A percentile compares a stretch with the other conserved stretches of the same genome.
phyloP scores from a whole-genome alignment of 2,888 invertebrate species.

The Argynnis bischoffii region DNA sequence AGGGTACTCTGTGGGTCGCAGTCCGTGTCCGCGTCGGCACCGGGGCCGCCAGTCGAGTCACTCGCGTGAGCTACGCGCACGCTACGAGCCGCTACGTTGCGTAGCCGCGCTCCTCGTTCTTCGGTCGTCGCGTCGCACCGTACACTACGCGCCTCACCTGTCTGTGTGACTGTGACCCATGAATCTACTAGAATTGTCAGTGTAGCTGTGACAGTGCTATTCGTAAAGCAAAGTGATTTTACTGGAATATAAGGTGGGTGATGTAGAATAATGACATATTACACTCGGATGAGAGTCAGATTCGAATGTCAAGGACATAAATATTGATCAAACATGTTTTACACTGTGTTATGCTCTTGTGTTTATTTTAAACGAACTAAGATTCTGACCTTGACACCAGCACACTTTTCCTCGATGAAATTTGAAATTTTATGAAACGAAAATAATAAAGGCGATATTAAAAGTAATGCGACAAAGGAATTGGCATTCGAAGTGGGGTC shows the following conservation, averaged over 20 bases:
- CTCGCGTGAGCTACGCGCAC: conserved; percentile 69
- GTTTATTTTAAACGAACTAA: conserved; percentile 21
- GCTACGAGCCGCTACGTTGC: conserved; percentile 63
- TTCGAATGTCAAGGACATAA: conserved; percentile 75
- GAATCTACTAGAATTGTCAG: conserved; percentile 47
- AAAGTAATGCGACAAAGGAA: conserved; percentile 63
- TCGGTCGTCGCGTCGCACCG: conserved; percentile 38
- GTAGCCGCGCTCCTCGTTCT: conserved; percentile 48
- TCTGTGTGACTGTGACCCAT: conserved; percentile 51
- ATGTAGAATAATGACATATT: conserved; percentile 57
- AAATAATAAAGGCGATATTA: conserved; percentile 41
- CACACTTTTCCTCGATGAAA: conserved; percentile 1
- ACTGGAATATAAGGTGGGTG: conserved; percentile 61
- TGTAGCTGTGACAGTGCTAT: conserved; percentile 50
- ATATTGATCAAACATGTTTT: conserved; percentile 67
- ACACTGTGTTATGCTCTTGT: conserved; percentile 24
- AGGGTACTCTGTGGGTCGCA: conserved; percentile 56
- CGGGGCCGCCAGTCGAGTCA: conserved; percentile 67
- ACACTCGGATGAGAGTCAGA: conserved; percentile 50
- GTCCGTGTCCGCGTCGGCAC: conserved; percentile 66
- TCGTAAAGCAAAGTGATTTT: conserved; percentile 43
- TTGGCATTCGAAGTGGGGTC: conserved; percentile 53
- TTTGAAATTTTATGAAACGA: neutral
- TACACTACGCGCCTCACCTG: conserved; percentile 50
- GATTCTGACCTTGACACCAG: conserved; percentile 38